Percentiles rank a stretch among this genome's conserved stretches.
phyloP scores from a whole-genome alignment of 2,888 invertebrate species.

The Epsilonema sp. region DNA sequence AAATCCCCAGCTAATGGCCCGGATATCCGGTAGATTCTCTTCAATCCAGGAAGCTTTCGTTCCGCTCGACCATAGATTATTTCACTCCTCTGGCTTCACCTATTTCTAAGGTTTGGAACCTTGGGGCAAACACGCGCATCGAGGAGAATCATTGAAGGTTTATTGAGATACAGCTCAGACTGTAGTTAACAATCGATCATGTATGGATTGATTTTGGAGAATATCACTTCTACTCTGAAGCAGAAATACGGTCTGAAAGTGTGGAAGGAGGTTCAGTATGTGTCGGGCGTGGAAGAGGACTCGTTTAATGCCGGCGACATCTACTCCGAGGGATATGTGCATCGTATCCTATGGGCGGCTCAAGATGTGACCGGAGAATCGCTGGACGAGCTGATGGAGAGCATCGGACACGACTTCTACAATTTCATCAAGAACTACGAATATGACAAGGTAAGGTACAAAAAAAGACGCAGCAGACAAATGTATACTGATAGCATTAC shows the following conservation, averaged over 20 bases:
- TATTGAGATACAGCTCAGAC: too few species aligned
- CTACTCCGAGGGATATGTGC: not conserved
- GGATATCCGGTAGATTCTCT: too few species aligned
- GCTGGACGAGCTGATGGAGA: conserved; percentile 11
- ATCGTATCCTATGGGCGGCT: not conserved
- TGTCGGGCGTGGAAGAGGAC: not conserved
- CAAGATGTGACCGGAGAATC: conserved; percentile 7
- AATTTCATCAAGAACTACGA: conserved; percentile 17
- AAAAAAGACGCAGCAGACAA: too few species aligned
- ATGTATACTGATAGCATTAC: too few species aligned
- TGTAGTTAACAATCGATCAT: too few species aligned
- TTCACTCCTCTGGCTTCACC: too few species aligned
- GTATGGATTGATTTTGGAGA: not conserved
- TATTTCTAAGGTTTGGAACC: too few species aligned
- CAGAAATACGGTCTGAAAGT: not conserved
- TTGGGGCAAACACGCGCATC: too few species aligned
- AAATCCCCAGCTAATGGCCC: too few species aligned
- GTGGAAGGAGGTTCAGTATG: not conserved
- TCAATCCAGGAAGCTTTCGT: too few species aligned
- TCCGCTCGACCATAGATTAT: too few species aligned
- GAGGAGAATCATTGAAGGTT: too few species aligned
- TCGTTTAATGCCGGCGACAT: not conserved
- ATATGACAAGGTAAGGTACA: conserved; percentile 17
- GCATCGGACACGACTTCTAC: conserved; percentile 16
- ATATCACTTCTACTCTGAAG: not conserved